Evolutionary conservation across 2,797 vertebrate species (phyloP), one percentile per base, ranked within the genome.

Genomic region (Hippopotamyrus pictus): DNA sequence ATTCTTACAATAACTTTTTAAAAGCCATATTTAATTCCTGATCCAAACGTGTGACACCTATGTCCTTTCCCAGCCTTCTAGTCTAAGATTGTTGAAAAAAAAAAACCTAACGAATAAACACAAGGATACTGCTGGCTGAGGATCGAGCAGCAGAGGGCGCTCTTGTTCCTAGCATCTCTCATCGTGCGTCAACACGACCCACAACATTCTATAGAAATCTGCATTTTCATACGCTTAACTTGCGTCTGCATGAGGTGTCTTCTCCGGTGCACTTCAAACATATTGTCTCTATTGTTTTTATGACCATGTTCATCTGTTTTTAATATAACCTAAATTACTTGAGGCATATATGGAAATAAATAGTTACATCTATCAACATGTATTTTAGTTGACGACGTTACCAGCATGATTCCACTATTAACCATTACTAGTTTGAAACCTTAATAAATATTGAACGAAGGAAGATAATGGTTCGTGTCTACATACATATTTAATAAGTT

Each of bases 61-160:
- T 82, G 76, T 17, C 12, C 5, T 37, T 73, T 19, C 14, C 33
- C 37, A 17, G 69, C 33, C 33, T 41, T 76, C 5, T 17, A 76
- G 33, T 37, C 33, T 76, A 41, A 41, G 69, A 37, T 73, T 17
- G 14, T 14, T 9, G 19, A 3, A 1, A 3, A 0, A n/a, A 59
- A 62, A 3, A 82, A 44, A 8, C 5, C 8, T 8, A 48, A 83
- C 3, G 44, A 51, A 83, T 50, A 9, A 25, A 25, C n/a, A 9
- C 7, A 83, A 25, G 5, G 37, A 44, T 17, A 17, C 41, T 19
- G 62, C 5, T 8, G 62, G 37, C n/a, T 54, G 33, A 69, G 12
- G 62, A 59, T 0, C 29, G 37, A 2, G 92, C 95, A 94, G 90
- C 92, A 95, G 95, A 93, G 94, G 50, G 94, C 94, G 95, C 94